Conservation (phyloP, 2,797 vertebrate genomes). For the Lacerta bilineata region DNA sequence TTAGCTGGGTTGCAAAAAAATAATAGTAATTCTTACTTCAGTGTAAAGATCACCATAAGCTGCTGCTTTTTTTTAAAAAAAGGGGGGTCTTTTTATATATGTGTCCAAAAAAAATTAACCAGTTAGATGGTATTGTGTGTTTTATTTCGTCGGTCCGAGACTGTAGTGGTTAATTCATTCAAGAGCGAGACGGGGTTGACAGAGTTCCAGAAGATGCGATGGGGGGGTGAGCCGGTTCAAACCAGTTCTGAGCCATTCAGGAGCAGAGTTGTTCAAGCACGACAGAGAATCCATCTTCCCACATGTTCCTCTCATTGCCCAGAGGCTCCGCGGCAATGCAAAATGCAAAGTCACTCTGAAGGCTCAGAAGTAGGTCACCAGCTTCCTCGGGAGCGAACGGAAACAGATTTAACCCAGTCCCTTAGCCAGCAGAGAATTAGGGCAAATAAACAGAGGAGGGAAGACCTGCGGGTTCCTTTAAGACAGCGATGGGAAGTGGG, state of each 20-base stretch:
- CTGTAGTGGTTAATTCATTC: too few relatives aligned
- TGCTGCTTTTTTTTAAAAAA: too few relatives aligned
- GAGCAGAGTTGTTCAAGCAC: not conserved
- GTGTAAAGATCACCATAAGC: too few relatives aligned
- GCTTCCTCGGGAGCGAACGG: slow-evolving; percentile 5
- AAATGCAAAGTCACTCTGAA: not conserved
- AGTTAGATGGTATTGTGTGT: too few relatives aligned
- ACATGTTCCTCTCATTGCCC: not conserved
- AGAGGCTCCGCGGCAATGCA: not conserved
- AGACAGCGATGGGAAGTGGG: not conserved
- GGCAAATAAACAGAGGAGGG: not conserved
- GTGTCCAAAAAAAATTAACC: too few relatives aligned
- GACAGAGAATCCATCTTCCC: not conserved
- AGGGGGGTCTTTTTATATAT: too few relatives aligned
- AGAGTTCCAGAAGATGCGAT: not conserved
- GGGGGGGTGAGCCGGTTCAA: too few relatives aligned
- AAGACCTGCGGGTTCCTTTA: too few relatives aligned
- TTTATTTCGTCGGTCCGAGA: too few relatives aligned
- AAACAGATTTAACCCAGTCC: slow-evolving; percentile 10
- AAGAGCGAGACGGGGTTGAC: too few relatives aligned
- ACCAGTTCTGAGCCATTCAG: not conserved
- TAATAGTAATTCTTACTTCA: too few relatives aligned
- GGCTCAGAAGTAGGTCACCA: slow-evolving; percentile 33
- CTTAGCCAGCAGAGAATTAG: not conserved
- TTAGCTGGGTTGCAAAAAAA: too few relatives aligned